Base-by-base conservation (phyloP, 1,140 invertebrate species). In the Calliopsis andreniformis region DNA sequence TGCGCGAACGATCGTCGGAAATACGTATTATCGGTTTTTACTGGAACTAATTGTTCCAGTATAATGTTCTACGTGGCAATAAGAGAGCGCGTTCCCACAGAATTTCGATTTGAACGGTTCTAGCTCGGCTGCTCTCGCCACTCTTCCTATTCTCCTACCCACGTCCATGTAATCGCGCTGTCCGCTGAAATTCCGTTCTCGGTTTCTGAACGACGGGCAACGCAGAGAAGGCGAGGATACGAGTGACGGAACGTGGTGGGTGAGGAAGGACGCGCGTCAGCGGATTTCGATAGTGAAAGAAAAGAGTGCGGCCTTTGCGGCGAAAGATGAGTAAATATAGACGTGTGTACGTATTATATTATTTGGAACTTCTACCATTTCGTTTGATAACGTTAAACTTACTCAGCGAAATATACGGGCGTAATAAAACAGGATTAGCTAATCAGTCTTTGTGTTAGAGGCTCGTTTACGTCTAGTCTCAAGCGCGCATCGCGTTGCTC, bases 361-460 rank as follows among this genome's bases (percentile, higher is more conserved):
- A 64, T 89, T 69, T 88, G 88, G 87, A 92, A 90, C 87, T 90
- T 88, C 83, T 89, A 89, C 86, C 83, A 84, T 88, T 86, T 88
- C 87, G 81, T 85, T 81, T 87, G 87, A 76, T 85, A 85, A 83
- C 63, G 87, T 87, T 88, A 63, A 85, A 90, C 89, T 91, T 91
- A 88, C 84, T 89, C 83, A 86, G 89, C 89, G 86, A 91, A 90
- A 39, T 39, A 39, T 89, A 90, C 81, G 88, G 87, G 84, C 88
- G 89, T 90, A 90, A 67, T 75, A 87, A 90, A 58, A 89, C 84
- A 88, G 87, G 88, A 90, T 91, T 91, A 91, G 89, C 91, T 92
- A 91, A 91, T 92, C 91, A 92, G 91, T 92, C 91, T 92, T 92
- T 91, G 89, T 91, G 89, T 91, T 91, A 89, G 89, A 92, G 91